phyloP scores from a whole-genome alignment of 2,797 vertebrate species.

The Enteromius thamalakanensis region DNA sequence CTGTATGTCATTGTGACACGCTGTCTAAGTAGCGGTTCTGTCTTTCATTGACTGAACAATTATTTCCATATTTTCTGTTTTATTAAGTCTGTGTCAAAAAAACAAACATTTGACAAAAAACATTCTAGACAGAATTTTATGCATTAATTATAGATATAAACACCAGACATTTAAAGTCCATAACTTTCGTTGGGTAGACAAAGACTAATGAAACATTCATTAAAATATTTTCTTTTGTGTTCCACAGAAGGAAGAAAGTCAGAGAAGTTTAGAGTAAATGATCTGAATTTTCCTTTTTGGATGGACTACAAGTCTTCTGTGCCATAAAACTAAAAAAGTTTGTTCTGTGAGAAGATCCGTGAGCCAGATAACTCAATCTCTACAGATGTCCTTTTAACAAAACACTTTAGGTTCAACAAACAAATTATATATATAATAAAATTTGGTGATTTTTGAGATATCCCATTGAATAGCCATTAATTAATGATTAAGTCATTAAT shows the following conservation, averaged over 20 bases:
- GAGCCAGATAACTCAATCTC: neutral
- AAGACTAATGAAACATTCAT: neutral
- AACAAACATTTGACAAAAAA: neutral
- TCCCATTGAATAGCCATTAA: neutral
- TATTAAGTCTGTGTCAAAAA: neutral
- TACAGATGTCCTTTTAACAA: neutral
- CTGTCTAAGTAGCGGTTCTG: neutral
- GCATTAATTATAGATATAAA: neutral
- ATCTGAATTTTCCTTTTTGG: neutral
- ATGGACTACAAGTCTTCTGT: neutral
- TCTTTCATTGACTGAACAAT: neutral
- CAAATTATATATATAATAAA: conserved; percentile 14
- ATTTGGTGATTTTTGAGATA: neutral
- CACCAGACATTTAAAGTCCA: neutral
- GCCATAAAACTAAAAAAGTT: neutral
- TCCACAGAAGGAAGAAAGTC: neutral
- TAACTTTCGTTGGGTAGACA: neutral
- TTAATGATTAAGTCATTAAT: too few relatives aligned
- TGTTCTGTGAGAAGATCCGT: neutral
- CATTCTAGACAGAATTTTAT: neutral
- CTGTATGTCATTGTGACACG: neutral
- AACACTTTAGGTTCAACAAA: neutral
- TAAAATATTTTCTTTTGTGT: neutral
- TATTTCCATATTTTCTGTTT: neutral
- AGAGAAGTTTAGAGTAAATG: neutral